Conservation (phyloP, 2,113 vertebrate genomes). For the Miniopterus natalensis region DNA sequence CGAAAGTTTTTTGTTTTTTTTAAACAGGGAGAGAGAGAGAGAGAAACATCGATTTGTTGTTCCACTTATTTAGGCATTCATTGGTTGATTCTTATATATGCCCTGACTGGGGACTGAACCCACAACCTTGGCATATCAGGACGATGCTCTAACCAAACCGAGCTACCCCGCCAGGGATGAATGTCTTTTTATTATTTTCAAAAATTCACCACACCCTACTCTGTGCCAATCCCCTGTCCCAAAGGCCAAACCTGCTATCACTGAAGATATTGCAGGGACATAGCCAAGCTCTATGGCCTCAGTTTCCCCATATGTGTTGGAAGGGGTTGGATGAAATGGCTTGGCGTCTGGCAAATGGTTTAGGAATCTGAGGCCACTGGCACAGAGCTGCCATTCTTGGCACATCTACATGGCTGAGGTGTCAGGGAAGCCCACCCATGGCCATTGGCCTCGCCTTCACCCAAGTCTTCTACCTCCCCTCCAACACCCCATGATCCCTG, state of each 20-base stretch:
- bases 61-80: too few relatives aligned
- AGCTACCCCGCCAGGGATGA: background rate
- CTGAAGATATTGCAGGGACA: background rate
- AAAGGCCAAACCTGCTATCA: background rate
- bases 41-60: too few relatives aligned
- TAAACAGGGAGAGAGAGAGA: too few relatives aligned
- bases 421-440: background rate
- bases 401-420: background rate
- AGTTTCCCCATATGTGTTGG: background rate
- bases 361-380: background rate
- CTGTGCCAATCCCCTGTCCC: background rate
- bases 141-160: too few relatives aligned
- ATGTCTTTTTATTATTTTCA: background rate
- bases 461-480: background rate
- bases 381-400: background rate
- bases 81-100: too few relatives aligned
- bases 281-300: background rate
- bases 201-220: background rate
- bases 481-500: rapidly evolving
- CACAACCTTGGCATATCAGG: too few relatives aligned
- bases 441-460: background rate
- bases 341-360: background rate
- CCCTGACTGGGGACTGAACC: too few relatives aligned
- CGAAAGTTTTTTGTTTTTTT: background rate
- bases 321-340: background rate